A percentile compares a stretch with the other conserved stretches of the same genome.
Conservation (phyloP, 2,888 invertebrate genomes). For the Alentia gelatinosa region DNA sequence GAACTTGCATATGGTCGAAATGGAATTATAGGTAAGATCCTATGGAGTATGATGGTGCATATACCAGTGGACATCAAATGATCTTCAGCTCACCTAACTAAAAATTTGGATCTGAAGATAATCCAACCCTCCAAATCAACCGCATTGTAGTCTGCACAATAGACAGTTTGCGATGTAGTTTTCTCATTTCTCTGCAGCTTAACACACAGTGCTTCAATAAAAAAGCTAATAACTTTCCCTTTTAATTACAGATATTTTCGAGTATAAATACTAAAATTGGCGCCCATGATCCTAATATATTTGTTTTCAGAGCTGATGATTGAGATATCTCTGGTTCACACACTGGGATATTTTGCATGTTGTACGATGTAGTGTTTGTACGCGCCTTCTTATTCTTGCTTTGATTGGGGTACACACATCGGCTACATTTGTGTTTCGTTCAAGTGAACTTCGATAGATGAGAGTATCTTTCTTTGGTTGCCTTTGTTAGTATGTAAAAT, state of each 20-base stretch:
- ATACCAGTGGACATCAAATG: not conserved
- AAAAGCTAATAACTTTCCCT: not conserved
- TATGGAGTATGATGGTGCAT: not conserved
- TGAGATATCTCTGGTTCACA: conserved; percentile 20
- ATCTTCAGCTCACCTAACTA: not conserved
- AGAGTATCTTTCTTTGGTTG: too few species aligned
- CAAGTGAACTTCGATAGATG: too few species aligned
- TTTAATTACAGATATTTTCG: conserved; percentile 19
- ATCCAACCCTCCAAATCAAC: not conserved
- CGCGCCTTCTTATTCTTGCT: too few species aligned
- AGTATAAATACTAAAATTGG: not conserved
- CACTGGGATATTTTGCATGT: not conserved
- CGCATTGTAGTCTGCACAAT: not conserved
- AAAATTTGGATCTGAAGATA: not conserved
- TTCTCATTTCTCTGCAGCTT: not conserved
- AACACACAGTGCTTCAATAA: not conserved
- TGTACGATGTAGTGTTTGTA: too few species aligned
- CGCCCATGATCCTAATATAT: not conserved
- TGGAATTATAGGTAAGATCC: not conserved
- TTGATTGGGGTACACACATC: too few species aligned
- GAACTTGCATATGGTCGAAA: not conserved
- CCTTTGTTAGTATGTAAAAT: too few species aligned
- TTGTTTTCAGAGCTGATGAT: conserved; percentile 22
- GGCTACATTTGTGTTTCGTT: too few species aligned
- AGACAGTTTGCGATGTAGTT: not conserved